Conservation (phyloP, 2,113 vertebrate genomes). For the Perccottus glenii region DNA sequence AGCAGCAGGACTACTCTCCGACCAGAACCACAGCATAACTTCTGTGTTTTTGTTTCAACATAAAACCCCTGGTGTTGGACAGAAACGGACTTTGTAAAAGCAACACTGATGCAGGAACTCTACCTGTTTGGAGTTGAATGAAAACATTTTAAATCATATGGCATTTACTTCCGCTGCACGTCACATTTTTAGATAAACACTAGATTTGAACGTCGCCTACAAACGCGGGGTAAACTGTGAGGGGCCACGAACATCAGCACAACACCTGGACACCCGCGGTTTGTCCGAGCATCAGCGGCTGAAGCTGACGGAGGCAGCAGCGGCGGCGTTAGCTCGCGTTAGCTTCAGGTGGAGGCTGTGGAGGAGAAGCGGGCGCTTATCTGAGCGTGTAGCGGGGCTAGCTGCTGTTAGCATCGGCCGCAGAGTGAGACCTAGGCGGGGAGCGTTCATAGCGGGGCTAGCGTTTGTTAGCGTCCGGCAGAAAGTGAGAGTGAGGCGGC, state of each 20-base stretch:
- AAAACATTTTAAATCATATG: no score
- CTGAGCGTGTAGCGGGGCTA: conserved; percentile 25
- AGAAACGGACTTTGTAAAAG: no score
- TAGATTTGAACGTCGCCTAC: no score
- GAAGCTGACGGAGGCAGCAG: not conserved
- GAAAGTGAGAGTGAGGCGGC: conserved; percentile 21
- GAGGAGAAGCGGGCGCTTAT: not conserved
- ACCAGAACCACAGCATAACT: no score
- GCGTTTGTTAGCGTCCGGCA: conserved; percentile 38
- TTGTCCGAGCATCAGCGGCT: not conserved
- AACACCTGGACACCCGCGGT: not conserved
- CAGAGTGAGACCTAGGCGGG: conserved; percentile 57
- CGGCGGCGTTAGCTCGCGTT: conserved; percentile 1
- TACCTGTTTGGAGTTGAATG: no score
- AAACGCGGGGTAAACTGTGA: no score
- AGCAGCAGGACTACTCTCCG: no score
- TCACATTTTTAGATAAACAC: no score
- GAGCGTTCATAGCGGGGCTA: conserved; percentile 33
- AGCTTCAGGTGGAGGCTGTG: not conserved
- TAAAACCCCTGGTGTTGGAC: no score
- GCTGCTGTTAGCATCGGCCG: conserved; percentile 36
- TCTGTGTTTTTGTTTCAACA: no score
- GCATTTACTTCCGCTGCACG: no score
- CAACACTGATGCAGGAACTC: no score
- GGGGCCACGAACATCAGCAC: not conserved